These are phyloP conservation scores for Athetis lepigone DNA, from an alignment of 2,888 invertebrate species.

Conservation along the genomic window DNA sequence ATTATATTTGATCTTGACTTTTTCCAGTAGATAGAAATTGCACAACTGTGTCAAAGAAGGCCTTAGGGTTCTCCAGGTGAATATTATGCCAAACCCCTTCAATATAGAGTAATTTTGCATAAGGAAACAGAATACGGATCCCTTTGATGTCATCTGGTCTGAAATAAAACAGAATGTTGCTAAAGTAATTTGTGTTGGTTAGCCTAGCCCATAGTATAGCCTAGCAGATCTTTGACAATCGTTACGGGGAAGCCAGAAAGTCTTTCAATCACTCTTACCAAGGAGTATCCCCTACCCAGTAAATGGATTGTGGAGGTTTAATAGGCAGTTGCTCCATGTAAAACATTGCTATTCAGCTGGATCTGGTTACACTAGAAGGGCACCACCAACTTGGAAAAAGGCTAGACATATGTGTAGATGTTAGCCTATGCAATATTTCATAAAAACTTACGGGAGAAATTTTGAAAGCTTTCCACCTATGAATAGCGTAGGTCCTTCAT, in stretches of 20 bases:
- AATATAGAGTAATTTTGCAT: constrained; percentile 72
- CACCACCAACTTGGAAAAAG: too few species aligned
- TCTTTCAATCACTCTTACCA: too few species aligned
- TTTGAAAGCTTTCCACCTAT: constrained; percentile 77
- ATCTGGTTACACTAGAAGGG: too few species aligned
- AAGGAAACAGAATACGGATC: constrained; percentile 74
- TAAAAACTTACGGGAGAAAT: constrained; percentile 77
- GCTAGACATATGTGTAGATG: not conserved
- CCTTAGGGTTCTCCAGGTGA: constrained; percentile 74
- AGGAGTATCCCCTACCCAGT: too few species aligned
- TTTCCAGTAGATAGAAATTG: constrained; percentile 32
- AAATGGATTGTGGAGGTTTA: too few species aligned
- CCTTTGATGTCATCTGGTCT: constrained; percentile 54
- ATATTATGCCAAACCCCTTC: constrained; percentile 79
- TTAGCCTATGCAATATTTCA: not conserved
- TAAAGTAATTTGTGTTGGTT: not conserved
- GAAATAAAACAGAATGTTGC: constrained; percentile 19
- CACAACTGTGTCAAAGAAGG: constrained; percentile 73
- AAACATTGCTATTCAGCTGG: too few species aligned
- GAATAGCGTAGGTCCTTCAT: constrained; percentile 77
- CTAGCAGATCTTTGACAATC: too few species aligned
- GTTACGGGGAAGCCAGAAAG: too few species aligned
- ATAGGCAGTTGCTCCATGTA: too few species aligned
- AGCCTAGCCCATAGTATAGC: too few species aligned
- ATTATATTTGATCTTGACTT: not conserved